Evolutionary conservation across 2,113 vertebrate species (phyloP).

Genomic region (Strix uralensis): DNA sequence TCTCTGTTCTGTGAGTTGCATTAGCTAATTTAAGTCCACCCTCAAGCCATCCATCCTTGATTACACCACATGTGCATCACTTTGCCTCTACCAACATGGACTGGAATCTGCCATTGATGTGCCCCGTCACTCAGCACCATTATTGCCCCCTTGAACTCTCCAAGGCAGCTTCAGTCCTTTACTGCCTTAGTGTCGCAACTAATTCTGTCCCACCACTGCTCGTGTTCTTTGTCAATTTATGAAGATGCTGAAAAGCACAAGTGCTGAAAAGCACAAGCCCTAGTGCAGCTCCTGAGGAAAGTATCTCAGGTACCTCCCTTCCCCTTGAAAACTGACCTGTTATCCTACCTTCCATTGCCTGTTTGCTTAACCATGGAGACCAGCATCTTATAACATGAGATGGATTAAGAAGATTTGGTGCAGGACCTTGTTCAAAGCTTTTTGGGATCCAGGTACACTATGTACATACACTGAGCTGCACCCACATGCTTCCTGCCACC

Average conservation of each 20-base stretch:
- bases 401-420: not conserved
- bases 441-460: not conserved
- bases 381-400: accelerated
- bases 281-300: not conserved
- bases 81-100: not conserved
- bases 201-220: not conserved
- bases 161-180: not conserved
- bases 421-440: not conserved
- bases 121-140: accelerated
- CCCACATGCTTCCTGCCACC: not conserved
- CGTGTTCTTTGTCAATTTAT: not conserved
- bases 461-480: not conserved
- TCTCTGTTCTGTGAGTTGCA: not conserved
- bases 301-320: not conserved
- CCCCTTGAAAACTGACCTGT: not conserved
- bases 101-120: accelerated
- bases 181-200: accelerated
- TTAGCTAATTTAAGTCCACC: not conserved
- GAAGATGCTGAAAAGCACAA: not conserved
- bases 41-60: accelerated
- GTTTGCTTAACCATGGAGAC: not conserved
- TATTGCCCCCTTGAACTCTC: not conserved
- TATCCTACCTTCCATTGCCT: not conserved
- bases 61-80: not conserved
- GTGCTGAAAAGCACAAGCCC: not conserved